Evolutionary conservation across 2,888 invertebrate species (phyloP), one percentile per base, ranked within the genome.

Genomic region (Synergus umbraculus): DNA sequence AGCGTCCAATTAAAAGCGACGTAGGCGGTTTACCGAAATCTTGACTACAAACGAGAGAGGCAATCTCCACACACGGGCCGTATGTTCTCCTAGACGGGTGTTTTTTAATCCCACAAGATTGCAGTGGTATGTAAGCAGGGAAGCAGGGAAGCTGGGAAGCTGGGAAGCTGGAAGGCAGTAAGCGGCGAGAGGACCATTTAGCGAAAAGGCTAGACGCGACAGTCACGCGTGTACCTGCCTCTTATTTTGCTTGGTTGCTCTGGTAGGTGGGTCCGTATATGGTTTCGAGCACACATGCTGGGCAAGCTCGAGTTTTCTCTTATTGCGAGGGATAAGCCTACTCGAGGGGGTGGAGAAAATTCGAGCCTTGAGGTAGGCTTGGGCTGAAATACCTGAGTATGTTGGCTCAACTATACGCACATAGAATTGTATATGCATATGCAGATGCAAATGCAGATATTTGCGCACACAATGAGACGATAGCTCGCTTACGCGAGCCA

Each of bases 301-400:
- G 82, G 79, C 81, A 82, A 84, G 82, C 82, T 85, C 81, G 81
- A 84, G 82, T 81, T 86, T 87, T 87, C 87, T 88, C 88, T 89
- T 87, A 89, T 89, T 89, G 88, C 86, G 87, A 88, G 87, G 84
- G 87, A 88, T 86, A 88, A 89, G 87, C 79, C 87, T 81, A 82
- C 84, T 82, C 78, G 83, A 82, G 79, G 78, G 79, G 80, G 78
- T 83, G 85, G 86, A 85, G 87, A 86, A 89, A 88, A 89, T 87
- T 86, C 83, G 83, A 87, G 85, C 86, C 88, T 87, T 87, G 88
- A 87, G 87, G 86, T 88, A 85, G 83, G 76, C 78, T 77, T 15
- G 43, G 18, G 73, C 77, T n/a, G 29, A 22, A 63, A 46, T 69
- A 49, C 64, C 67, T 29, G 67, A 13, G 29, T 37, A 37, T 63